Conservation (phyloP, 2,113 vertebrate genomes). For the Sturnira hondurensis region DNA sequence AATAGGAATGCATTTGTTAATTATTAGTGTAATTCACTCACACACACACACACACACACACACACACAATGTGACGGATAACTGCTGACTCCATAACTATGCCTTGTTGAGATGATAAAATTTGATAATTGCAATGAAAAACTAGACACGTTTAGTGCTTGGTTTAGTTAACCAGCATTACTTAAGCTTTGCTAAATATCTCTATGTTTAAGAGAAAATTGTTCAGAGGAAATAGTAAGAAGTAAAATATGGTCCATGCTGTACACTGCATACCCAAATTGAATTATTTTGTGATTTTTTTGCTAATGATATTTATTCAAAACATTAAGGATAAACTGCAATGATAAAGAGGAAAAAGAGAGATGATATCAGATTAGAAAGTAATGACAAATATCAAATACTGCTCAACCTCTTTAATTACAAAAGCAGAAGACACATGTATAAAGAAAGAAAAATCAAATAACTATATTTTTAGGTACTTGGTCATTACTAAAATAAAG, state of each 20-base stretch:
- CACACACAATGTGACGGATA: not conserved
- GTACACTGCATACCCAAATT: not conserved
- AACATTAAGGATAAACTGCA: not conserved
- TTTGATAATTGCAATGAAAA: not conserved
- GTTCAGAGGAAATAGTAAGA: not conserved
- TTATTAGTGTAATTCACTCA: not conserved
- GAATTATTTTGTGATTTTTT: slow-evolving; percentile 8
- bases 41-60: not conserved
- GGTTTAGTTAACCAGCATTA: not conserved
- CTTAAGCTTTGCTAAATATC: not conserved
- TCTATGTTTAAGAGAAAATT: not conserved
- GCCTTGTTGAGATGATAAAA: not conserved
- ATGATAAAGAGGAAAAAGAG: not conserved
- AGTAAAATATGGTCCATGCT: not conserved
- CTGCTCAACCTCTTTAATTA: not conserved
- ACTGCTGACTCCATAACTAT: not conserved
- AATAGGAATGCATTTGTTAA: not conserved
- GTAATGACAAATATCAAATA: not conserved
- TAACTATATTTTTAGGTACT: not conserved
- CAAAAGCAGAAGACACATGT: not conserved
- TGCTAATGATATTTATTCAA: not conserved
- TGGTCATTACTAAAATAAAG: not conserved
- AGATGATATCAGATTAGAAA: not conserved
- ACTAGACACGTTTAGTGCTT: not conserved
- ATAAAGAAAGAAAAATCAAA: slow-evolving; percentile 17